A percentile compares a stretch with the other conserved stretches of the same genome.
phyloP scores from a whole-genome alignment of 2,797 vertebrate genomes.

The Acipenser oxyrinchus region DNA sequence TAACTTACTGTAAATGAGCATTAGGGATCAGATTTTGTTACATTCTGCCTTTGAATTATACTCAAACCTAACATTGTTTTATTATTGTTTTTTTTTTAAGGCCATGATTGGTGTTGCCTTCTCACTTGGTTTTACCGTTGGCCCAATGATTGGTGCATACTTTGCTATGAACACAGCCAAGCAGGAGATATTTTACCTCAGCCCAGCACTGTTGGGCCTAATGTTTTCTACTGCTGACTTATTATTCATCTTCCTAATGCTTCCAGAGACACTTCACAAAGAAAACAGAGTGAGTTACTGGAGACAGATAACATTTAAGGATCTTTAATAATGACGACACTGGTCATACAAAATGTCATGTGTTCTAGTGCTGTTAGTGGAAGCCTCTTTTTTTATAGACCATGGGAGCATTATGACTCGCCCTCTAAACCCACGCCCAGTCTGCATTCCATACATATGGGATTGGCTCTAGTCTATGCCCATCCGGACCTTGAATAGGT shows the following conservation, averaged over 20 bases:
- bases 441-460: no score
- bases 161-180: slow-evolving; percentile 55
- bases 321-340: background rate
- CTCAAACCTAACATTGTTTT: no score
- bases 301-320: no score
- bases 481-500: no score
- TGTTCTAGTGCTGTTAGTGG: background rate
- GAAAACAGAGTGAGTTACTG: slow-evolving; percentile 64
- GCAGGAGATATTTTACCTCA: slow-evolving; percentile 63
- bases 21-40: no score
- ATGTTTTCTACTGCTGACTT: slow-evolving; percentile 68
- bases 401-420: no score
- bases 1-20: no score
- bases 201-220: slow-evolving; percentile 72
- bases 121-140: slow-evolving; percentile 88
- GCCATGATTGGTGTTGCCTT: slow-evolving; percentile 92
- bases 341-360: background rate
- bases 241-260: slow-evolving; percentile 74
- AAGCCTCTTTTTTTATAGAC: background rate
- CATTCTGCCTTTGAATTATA: no score
- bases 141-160: slow-evolving; percentile 86
- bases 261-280: slow-evolving; percentile 80
- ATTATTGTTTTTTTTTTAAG: slow-evolving; percentile 44
- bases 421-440: no score
- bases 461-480: no score